These are phyloP conservation scores for Hydropotes inermis DNA, from an alignment of 2,113 vertebrate species.

Conservation along the genomic window DNA sequence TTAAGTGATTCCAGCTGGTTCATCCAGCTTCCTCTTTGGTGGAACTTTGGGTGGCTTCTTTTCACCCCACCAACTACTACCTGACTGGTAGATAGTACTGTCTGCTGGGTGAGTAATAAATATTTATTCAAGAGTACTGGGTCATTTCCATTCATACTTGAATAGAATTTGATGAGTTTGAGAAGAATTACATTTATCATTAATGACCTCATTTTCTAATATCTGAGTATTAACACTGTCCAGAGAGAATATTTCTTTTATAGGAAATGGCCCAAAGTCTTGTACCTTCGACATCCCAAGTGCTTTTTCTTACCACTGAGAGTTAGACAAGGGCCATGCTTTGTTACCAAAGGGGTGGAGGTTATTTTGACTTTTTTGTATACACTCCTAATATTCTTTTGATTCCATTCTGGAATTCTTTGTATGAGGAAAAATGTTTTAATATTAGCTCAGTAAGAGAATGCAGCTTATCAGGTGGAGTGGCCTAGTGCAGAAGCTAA, in stretches of 20 bases:
- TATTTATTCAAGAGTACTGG: neutral
- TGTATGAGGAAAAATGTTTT: neutral
- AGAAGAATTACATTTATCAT: neutral
- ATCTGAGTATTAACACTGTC: conserved; percentile 22
- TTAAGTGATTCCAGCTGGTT: neutral
- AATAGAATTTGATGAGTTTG: neutral
- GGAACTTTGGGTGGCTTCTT: neutral
- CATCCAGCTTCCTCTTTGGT: neutral
- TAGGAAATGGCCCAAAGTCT: neutral
- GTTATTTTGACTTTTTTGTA: neutral
- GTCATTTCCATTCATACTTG: conserved; percentile 22
- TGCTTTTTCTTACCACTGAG: neutral
- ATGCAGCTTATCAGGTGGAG: neutral
- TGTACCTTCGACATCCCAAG: neutral
- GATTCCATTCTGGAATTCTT: conserved; percentile 1
- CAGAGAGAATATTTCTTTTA: neutral
- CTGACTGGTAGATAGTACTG: neutral
- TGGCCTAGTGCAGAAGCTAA: neutral
- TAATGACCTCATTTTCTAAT: conserved; percentile 40
- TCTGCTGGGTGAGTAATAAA: neutral
- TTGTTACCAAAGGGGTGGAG: neutral
- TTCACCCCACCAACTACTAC: neutral
- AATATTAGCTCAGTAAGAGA: conserved; percentile 18
- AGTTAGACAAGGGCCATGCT: neutral
- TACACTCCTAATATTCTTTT: neutral